Conservation (phyloP, 1,140 invertebrate species). For the Grapholita molesta region DNA sequence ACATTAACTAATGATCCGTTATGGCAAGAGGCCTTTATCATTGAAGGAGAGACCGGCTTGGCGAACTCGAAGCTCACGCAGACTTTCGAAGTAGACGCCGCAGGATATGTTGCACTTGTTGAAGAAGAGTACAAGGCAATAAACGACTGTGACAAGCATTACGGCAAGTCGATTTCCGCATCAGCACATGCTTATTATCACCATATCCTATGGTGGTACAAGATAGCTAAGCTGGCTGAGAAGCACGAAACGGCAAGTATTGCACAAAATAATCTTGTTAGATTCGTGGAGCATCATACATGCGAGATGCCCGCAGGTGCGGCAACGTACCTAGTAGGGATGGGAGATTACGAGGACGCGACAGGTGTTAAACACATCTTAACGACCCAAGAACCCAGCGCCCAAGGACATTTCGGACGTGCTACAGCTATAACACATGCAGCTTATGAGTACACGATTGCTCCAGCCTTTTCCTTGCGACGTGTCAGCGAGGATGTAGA, state of each 20-base stretch:
- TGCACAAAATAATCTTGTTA: too few species aligned
- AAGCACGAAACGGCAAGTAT: constrained; percentile 24
- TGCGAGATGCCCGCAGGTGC: constrained; percentile 23
- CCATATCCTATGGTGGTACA: constrained; percentile 21
- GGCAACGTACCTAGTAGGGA: constrained; percentile 22
- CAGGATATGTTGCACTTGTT: neutral
- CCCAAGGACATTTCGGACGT: neutral
- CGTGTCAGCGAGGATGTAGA: neutral
- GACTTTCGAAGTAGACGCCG: too few species aligned
- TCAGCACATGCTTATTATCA: constrained; percentile 33
- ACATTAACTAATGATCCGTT: neutral
- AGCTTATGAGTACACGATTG: constrained; percentile 21
- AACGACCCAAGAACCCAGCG: neutral
- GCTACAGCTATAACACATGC: neutral
- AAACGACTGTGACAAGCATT: constrained; percentile 19
- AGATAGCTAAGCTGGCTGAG: constrained; percentile 19
- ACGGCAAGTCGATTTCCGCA: constrained; percentile 24
- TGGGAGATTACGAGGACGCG: constrained; percentile 24
- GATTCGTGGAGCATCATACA: constrained; percentile 18
- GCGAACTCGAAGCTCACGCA: neutral
- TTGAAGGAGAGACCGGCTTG: neutral
- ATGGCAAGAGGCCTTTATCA: neutral
- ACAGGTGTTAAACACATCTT: constrained; percentile 24
- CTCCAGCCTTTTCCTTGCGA: constrained; percentile 10
- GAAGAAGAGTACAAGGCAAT: constrained; percentile 12